A percentile compares a stretch with the other conserved stretches of the same genome.
phyloP scores from a whole-genome alignment of 1,140 invertebrate genomes.

The Asbolus verrucosus region DNA sequence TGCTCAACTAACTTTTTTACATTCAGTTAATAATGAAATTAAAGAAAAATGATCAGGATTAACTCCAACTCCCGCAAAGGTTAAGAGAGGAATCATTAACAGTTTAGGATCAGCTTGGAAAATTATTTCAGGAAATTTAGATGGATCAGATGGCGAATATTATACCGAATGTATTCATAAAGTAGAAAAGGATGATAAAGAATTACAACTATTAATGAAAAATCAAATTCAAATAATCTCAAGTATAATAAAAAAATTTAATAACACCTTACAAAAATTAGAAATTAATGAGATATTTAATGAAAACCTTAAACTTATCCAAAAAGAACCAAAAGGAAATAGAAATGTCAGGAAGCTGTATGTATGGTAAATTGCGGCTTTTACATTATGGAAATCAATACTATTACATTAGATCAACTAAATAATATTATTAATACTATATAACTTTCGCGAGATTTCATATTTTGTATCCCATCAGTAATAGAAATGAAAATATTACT shows the following conservation, averaged over 20 bases:
- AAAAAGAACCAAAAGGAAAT: constrained; percentile 10
- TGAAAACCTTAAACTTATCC: constrained; percentile 43
- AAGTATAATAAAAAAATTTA: constrained; percentile 51
- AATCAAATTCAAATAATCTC: constrained; percentile 51
- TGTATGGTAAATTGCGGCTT: constrained; percentile 3
- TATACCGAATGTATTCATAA: constrained; percentile 50
- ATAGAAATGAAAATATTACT: no score
- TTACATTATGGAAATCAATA: constrained; percentile 43
- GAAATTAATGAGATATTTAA: constrained; percentile 49
- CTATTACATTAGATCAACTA: no score
- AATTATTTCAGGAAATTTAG: constrained; percentile 51
- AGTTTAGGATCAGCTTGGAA: constrained; percentile 49
- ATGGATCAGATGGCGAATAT: constrained; percentile 52
- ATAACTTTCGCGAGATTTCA: no score
- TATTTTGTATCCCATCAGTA: no score
- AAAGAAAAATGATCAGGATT: constrained; percentile 27
- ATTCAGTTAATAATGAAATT: no score
- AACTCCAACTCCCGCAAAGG: background rate
- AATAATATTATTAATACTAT: no score
- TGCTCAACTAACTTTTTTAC: no score
- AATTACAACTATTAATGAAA: constrained; percentile 50
- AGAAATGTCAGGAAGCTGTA: constrained; percentile 19
- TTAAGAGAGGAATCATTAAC: constrained; percentile 48
- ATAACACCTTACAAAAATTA: constrained; percentile 49
- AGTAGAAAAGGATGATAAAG: constrained; percentile 45